phyloP scores from a whole-genome alignment of 1,140 invertebrate species.

The Eufriesea mexicana region DNA sequence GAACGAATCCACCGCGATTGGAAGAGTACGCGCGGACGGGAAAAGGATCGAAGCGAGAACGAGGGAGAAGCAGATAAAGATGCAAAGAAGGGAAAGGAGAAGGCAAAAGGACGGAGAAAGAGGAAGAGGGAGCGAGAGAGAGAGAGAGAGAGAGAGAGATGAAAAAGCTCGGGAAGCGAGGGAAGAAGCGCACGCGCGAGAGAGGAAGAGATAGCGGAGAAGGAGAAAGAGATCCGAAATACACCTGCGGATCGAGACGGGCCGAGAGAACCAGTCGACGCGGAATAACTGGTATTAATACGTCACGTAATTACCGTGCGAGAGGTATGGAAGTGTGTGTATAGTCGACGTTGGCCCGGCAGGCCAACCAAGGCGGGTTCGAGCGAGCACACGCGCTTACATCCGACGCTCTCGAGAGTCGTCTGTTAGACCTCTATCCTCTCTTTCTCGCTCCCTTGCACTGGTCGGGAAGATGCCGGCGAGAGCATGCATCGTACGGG shows the following conservation, averaged over 20 bases:
- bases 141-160: not conserved
- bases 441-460: too few species aligned
- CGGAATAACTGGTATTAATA: conserved; percentile 81
- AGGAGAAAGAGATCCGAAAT: conserved; percentile 68
- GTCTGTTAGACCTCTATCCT: not conserved
- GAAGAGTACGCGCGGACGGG: too few species aligned
- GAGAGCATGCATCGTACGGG: conserved; percentile 38
- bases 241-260: conserved; percentile 76
- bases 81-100: too few species aligned
- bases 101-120: too few species aligned
- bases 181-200: too few species aligned
- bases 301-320: conserved; percentile 80
- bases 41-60: not conserved
- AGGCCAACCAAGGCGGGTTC: conserved; percentile 29
- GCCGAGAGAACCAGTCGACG: conserved; percentile 76
- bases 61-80: not conserved
- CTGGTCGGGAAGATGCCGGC: conserved; percentile 48
- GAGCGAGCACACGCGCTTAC: conserved; percentile 22
- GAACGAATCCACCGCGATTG: conserved; percentile 1
- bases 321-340: conserved; percentile 62
- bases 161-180: not conserved
- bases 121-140: too few species aligned
- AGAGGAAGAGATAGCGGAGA: not conserved
- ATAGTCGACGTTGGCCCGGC: conserved; percentile 48
- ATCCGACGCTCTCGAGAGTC: not conserved